Evolutionary conservation across 1,140 invertebrate genomes (phyloP).

Genomic region (Lordiphosa clarofinis): DNA sequence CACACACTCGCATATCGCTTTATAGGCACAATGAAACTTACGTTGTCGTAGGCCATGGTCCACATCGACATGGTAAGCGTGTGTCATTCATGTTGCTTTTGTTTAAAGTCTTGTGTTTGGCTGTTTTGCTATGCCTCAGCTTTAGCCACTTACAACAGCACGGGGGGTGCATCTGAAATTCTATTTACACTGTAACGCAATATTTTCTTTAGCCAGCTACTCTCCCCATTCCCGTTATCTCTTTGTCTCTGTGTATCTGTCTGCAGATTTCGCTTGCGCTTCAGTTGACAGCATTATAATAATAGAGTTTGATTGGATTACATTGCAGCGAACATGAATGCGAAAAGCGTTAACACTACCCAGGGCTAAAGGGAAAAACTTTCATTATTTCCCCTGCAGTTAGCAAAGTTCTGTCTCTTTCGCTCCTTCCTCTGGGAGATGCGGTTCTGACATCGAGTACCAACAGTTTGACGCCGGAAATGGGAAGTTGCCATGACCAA

Average conservation of each 20-base stretch:
- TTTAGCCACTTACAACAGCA: slow-evolving; percentile 49
- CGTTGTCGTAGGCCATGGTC: slow-evolving; percentile 75
- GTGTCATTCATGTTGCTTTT: slow-evolving; percentile 68
- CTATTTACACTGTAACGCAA: slow-evolving; percentile 68
- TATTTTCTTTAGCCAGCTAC: slow-evolving; percentile 57
- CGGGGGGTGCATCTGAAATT: slow-evolving; percentile 55
- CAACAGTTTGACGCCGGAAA: slow-evolving; percentile 64
- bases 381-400: slow-evolving; percentile 72
- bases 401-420: slow-evolving; percentile 46
- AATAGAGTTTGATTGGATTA: slow-evolving; percentile 76
- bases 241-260: slow-evolving; percentile 15
- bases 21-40: slow-evolving; percentile 51
- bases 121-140: slow-evolving; percentile 18
- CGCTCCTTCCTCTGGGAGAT: slow-evolving; percentile 11
- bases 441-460: slow-evolving; percentile 41
- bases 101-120: slow-evolving; percentile 56
- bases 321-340: slow-evolving; percentile 72
- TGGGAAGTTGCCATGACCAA: slow-evolving; percentile 71
- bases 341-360: slow-evolving; percentile 71
- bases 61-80: slow-evolving; percentile 50
- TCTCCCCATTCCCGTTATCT: slow-evolving; percentile 14
- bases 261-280: slow-evolving; percentile 57
- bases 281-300: slow-evolving; percentile 74
- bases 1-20: slow-evolving; percentile 3
- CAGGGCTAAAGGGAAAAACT: slow-evolving; percentile 45